Conservation (phyloP, 2,888 invertebrate genomes). For the Choristoneura rosaceana region DNA sequence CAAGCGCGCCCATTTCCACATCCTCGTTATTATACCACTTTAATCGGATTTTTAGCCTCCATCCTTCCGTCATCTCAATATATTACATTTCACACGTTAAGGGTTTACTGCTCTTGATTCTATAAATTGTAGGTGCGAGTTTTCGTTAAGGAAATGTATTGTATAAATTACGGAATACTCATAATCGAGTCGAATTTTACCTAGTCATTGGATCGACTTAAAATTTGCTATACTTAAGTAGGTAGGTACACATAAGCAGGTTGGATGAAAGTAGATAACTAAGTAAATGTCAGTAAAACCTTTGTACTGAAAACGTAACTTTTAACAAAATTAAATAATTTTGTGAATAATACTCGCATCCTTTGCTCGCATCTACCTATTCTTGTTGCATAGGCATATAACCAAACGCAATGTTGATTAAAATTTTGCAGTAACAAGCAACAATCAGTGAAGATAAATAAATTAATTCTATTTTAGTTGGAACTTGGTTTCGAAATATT, state of each 20-base stretch:
- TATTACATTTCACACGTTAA: background rate
- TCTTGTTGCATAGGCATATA: too few species aligned
- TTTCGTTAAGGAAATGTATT: background rate
- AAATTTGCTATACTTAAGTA: too few species aligned
- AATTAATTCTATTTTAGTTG: background rate
- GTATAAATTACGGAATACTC: background rate
- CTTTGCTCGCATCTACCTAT: too few species aligned
- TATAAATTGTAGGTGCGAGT: background rate
- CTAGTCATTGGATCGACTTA: too few species aligned
- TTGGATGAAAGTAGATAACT: too few species aligned
- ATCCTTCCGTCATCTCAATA: constrained; percentile 7
- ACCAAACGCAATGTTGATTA: background rate
- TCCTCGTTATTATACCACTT: constrained; percentile 27
- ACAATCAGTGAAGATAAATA: background rate
- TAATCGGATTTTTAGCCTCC: constrained; percentile 38
- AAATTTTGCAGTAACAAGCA: background rate
- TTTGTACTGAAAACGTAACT: too few species aligned
- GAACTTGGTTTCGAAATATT: background rate
- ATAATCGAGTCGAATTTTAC: too few species aligned
- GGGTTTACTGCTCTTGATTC: background rate
- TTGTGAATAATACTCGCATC: too few species aligned
- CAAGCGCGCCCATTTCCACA: constrained; percentile 28
- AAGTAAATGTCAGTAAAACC: too few species aligned
- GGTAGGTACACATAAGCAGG: too few species aligned
- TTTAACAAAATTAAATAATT: too few species aligned